Base-by-base conservation (phyloP, 2,113 vertebrate genomes). In the Sigmodon hispidus region DNA sequence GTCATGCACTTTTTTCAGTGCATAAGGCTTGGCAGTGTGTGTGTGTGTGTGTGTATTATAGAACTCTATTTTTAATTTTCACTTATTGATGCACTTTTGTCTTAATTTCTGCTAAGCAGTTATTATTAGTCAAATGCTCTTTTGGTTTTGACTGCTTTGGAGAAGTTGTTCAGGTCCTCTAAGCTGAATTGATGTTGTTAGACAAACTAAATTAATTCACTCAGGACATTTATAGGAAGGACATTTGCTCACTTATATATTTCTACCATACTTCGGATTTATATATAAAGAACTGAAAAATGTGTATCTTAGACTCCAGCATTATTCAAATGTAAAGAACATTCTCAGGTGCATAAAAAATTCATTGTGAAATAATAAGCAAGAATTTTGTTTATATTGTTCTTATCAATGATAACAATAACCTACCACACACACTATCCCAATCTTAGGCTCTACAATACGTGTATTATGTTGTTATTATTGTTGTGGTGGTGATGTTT, bases 361-460 rank as follows among this genome's bases (percentile, higher is more conserved):
- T 59, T 84, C 59, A 73, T 61, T 96, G 6, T 57, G 36, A 91
- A 90, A 95, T 61, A 5, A 63, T 22, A 36, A 10, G 2, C 3
- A 67, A 84, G 43, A 72, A 75, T 89, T 86, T 55, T 85, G 80
- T 89, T 90, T 93, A 17, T 93, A 7, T 70, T 92, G 84, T 83
- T 94, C 73, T 90, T 57, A 59, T 34, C 43, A 88, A 92, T 87
- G 69, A 81, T 24, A 72, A 48, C 5, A 2, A 63, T n/a, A 86
- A 63, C 12, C 40, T n/a, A 91, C 76, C 84, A 92, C 57, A 7
- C 67, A 45, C 63, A 61, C 9, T 31, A 69, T 17, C 55, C 0
- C 2, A 73, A 50, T 34, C 31, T 21, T 57, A 90, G 29, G 19
- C 83, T 61, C 19, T 48, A 17, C 83, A 52, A 81, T 3, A 88